A percentile compares a stretch with the other conserved stretches of the same genome.
phyloP scores from a whole-genome alignment of 35 echinoderm and acorn worm genomes.

The Heliocidaris tuberculata region DNA sequence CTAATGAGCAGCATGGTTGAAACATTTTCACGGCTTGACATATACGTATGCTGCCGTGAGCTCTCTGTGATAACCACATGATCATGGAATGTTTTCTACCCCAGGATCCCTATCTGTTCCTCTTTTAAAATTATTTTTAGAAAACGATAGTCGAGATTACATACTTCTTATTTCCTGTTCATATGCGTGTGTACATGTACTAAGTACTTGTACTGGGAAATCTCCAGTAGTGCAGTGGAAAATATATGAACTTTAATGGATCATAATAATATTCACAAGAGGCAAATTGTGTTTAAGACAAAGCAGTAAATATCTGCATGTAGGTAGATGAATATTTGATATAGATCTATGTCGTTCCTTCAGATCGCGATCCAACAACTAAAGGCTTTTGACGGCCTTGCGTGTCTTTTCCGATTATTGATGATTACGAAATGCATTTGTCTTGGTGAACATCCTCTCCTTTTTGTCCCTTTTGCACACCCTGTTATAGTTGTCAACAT shows the following conservation, averaged over 20 bases:
- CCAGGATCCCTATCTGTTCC: background rate
- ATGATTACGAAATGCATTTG: too few species aligned
- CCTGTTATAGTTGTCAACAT: background rate
- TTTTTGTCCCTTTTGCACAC: too few species aligned
- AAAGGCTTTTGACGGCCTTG: too few species aligned
- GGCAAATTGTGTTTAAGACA: too few species aligned
- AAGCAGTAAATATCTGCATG: too few species aligned
- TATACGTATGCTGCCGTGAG: background rate
- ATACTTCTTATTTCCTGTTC: background rate
- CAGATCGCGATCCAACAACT: too few species aligned
- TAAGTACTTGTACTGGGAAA: background rate
- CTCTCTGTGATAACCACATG: background rate
- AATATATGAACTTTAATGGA: background rate
- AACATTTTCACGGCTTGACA: background rate
- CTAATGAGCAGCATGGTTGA: background rate
- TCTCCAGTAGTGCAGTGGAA: background rate
- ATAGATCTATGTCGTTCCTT: too few species aligned
- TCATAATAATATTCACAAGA: background rate
- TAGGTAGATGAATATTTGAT: too few species aligned
- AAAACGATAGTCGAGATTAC: background rate
- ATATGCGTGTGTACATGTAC: too few species aligned
- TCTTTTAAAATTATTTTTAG: background rate
- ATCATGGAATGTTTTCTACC: background rate
- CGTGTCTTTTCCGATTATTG: too few species aligned
- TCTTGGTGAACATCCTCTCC: too few species aligned